Conservation (phyloP, 1,140 invertebrate species). For the Pseudomyrmex pallidus region DNA sequence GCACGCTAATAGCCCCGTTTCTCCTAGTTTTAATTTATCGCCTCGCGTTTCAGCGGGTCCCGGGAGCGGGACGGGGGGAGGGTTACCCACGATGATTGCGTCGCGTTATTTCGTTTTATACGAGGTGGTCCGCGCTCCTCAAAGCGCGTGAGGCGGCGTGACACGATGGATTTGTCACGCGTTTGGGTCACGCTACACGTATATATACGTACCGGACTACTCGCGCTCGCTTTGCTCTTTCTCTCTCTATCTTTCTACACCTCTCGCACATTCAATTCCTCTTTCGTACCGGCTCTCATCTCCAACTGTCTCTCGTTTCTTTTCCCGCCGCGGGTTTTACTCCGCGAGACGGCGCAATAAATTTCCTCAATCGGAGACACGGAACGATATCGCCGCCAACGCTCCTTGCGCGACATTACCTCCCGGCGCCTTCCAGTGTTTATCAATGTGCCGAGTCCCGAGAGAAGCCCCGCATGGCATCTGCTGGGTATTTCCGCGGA, state of each 20-base stretch:
- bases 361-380: conserved; percentile 66
- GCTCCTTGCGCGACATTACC: conserved; percentile 5
- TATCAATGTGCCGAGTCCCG: conserved; percentile 20
- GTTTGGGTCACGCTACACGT: conserved; percentile 76
- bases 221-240: conserved; percentile 28
- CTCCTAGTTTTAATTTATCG: conserved; percentile 83
- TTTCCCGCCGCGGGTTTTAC: not conserved
- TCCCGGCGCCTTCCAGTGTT: conserved; percentile 1
- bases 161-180: conserved; percentile 84
- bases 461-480: not conserved
- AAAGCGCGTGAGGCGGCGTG: conserved; percentile 79
- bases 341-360: conserved; percentile 68
- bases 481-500: not conserved
- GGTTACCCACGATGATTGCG: conserved; percentile 73
- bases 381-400: not conserved
- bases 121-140: conserved; percentile 70
- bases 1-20: conserved; percentile 81
- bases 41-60: conserved; percentile 61
- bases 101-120: conserved; percentile 64
- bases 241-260: too few species aligned
- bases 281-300: not conserved
- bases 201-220: conserved; percentile 51
- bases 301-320: conserved; percentile 16
- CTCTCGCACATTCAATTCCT: not conserved
- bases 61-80: conserved; percentile 39